Conservation (phyloP, 2,888 invertebrate genomes). For the Dichetophora obliterata region DNA sequence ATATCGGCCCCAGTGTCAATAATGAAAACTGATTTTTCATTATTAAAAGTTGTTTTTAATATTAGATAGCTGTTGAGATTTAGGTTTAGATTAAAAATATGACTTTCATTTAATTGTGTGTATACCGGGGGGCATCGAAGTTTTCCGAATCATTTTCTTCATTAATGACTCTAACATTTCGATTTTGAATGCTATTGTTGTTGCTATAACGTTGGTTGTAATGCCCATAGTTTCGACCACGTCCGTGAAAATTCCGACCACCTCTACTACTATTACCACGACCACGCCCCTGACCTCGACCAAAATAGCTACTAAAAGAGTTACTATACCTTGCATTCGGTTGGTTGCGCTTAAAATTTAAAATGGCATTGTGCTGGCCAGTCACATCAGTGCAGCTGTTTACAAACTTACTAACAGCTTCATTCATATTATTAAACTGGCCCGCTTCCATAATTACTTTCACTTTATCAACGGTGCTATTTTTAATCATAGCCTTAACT, state of each 20-base stretch:
- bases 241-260: background rate
- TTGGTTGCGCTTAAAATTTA: conserved; percentile 10
- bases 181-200: background rate
- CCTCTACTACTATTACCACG: background rate
- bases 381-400: conserved; percentile 39
- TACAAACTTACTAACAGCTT: conserved; percentile 36
- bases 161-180: conserved; percentile 5
- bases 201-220: background rate
- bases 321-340: background rate
- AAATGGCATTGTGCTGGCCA: conserved; percentile 35
- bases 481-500: conserved; percentile 38
- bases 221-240: background rate
- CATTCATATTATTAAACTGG: conserved; percentile 35
- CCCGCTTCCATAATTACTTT: conserved; percentile 37
- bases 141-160: conserved; percentile 33
- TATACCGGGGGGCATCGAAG: conserved; percentile 24
- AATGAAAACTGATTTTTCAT: too few species aligned
- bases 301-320: too few species aligned
- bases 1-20: conserved; percentile 25
- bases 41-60: background rate
- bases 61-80: conserved; percentile 20
- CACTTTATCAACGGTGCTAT: conserved; percentile 35
- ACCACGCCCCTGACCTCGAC: background rate
- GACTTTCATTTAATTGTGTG: background rate
- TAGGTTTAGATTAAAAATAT: conserved; percentile 14